phyloP scores from a whole-genome alignment of 2,797 vertebrate genomes.

The Gallinago stenura region DNA sequence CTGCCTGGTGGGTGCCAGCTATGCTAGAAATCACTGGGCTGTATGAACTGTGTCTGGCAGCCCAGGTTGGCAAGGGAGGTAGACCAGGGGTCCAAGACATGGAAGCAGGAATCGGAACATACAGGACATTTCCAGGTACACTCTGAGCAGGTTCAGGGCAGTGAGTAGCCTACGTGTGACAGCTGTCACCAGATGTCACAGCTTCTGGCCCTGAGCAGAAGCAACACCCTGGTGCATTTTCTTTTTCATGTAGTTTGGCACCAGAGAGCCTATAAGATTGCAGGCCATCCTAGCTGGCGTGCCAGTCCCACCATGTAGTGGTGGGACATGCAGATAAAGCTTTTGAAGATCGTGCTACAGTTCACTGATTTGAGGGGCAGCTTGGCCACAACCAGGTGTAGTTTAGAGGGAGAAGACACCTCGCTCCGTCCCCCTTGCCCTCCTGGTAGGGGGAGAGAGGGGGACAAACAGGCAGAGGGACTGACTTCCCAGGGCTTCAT shows the following conservation, averaged over 20 bases:
- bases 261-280: neutral
- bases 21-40: neutral
- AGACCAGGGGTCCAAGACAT: rapidly evolving
- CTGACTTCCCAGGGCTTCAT: neutral
- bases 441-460: neutral
- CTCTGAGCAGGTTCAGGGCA: neutral
- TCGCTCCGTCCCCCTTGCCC: neutral
- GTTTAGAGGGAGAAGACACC: neutral
- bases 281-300: rapidly evolving
- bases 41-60: neutral
- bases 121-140: neutral
- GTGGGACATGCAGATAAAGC: neutral
- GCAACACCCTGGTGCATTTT: neutral
- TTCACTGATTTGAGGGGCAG: neutral
- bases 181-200: neutral
- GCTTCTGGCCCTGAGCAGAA: neutral
- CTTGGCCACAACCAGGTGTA: neutral
- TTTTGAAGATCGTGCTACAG: neutral
- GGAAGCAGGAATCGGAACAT: neutral
- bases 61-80: neutral
- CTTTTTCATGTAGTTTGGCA: neutral
- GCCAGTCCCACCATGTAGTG: rapidly evolving
- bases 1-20: neutral
- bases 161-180: neutral
- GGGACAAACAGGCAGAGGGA: neutral